Base-by-base conservation (phyloP, 2,797 vertebrate genomes). In the Phrynocephalus vlangalii region DNA sequence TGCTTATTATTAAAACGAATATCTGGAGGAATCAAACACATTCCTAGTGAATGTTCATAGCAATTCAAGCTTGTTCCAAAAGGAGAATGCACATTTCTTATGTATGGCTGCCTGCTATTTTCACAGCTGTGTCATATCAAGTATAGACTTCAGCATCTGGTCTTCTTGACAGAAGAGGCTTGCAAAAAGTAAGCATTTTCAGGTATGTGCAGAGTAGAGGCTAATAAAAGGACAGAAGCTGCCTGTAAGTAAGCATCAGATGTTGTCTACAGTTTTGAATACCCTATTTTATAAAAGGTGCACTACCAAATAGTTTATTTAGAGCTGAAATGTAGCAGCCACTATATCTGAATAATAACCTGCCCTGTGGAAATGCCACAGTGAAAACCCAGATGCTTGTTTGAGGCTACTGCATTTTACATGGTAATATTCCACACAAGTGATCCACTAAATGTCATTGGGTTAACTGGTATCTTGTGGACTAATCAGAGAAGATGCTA, bases 241-340 rank as follows among this genome's bases (percentile, higher is more conserved):
- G 20, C 48, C 67, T 75, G 67, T 33, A 93, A 95, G 84, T 33
- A 94, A 95, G 84, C 67, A 11, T 87, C 90, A 94, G 89, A 88
- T 85, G 75, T 60, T 86, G 82, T 68, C 79, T 85, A 50, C 85
- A 16, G 80, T 73, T 28, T 73, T 75, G n/a, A 60, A 73, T 26
- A 11, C 84, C 92, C 87, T 85, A 87, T 44, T 90, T 88, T 91
- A 92, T 90, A 89, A 71, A 38, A 96, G 83, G 82, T 87, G 77
- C 81, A 86, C 84, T 82, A 24, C 24, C 81, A 71, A 87, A 86
- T 56, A 67, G 67, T 66, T 67, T 86, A 18, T 84, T 78, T 33
- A 63, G 90, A 88, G 90, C 11, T 66, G 86, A 91, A 94, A 91
- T 86, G 66, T 79, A 84, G 18, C 0, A 52, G 8, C 11, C 33